Base-by-base conservation (phyloP, 1,140 invertebrate species). In the Drosophila quadrilineata region DNA sequence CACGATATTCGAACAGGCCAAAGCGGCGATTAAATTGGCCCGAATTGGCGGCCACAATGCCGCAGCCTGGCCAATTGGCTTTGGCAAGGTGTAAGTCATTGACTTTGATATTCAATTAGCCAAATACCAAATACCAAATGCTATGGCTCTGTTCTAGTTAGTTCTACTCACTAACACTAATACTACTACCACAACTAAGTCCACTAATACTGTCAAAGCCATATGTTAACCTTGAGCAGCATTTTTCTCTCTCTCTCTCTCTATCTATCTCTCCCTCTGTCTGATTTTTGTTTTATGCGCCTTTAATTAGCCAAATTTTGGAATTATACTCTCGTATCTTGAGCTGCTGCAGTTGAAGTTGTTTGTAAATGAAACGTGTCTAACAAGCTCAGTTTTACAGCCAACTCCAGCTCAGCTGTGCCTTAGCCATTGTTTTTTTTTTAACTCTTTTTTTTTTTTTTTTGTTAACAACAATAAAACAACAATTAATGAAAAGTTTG, bases 101-200 rank as follows among this genome's bases (percentile, higher is more conserved):
- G 77, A 84, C 77, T 84, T 84, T 84, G 77, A 84, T 85, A 71
- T 85, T 84, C 77, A 82, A 82, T 82, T 82, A 73, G 73, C 50
- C 46, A 80, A 82, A 82, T 70, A 80, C 73, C 77, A 72, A 76
- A 76, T 56, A 45, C 38, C 38, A 56, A 63, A 73, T 77, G 74
- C 69, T 76, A 72, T 46, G 38, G 22, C 36, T 33, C 36, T 58
- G 57, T 50, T 60, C 45, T 50, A 50, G 57, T 50, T 41, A 17
- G 14, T 36, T 40, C 46, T 22, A 16, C 21, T 68, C 64, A 62
- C 71, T 71, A n/a, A n/a, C n/a, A n/a, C n/a, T n/a, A n/a, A n/a
- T n/a, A n/a, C n/a, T n/a, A n/a, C n/a, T n/a, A n/a, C n/a, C n/a
- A n/a, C n/a, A n/a, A n/a, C n/a, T n/a, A n/a, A n/a, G n/a, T n/a